phyloP scores from a whole-genome alignment of 2,888 invertebrate species.

The Archips crataeganus region DNA sequence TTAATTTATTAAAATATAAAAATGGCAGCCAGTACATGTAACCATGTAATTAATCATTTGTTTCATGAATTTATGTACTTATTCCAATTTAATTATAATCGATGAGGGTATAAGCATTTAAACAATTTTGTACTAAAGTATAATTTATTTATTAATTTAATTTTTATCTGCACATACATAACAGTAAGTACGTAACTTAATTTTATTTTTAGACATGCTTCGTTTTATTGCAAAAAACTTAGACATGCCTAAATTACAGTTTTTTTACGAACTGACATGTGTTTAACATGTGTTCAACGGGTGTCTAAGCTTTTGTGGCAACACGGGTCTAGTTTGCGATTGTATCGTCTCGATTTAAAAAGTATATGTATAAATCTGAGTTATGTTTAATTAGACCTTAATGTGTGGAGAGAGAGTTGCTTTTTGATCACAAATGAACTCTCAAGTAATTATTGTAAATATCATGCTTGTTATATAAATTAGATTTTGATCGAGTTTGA shows the following conservation, averaged over 20 bases:
- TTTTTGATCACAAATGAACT: neutral
- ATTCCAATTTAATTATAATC: neutral
- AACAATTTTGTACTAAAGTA: conserved; percentile 2
- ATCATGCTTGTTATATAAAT: neutral
- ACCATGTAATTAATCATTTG: neutral
- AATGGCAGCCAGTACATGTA: neutral
- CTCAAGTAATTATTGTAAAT: neutral
- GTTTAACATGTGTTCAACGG: no score
- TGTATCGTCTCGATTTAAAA: neutral
- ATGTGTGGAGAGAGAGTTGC: no score
- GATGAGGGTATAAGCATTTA: conserved; percentile 10
- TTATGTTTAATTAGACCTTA: neutral
- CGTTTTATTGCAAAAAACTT: no score
- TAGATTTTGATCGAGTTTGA: neutral
- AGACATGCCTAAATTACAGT: no score
- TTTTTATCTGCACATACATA: neutral
- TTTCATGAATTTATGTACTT: neutral
- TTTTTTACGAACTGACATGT: no score
- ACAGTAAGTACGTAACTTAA: neutral
- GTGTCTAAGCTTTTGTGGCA: no score
- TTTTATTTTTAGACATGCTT: neutral
- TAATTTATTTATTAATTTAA: conserved; percentile 2
- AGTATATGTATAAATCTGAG: neutral
- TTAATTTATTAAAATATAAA: neutral
- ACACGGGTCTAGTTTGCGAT: neutral